Base-by-base conservation (phyloP, 2,797 vertebrate genomes). In the Taenioides sp. region DNA sequence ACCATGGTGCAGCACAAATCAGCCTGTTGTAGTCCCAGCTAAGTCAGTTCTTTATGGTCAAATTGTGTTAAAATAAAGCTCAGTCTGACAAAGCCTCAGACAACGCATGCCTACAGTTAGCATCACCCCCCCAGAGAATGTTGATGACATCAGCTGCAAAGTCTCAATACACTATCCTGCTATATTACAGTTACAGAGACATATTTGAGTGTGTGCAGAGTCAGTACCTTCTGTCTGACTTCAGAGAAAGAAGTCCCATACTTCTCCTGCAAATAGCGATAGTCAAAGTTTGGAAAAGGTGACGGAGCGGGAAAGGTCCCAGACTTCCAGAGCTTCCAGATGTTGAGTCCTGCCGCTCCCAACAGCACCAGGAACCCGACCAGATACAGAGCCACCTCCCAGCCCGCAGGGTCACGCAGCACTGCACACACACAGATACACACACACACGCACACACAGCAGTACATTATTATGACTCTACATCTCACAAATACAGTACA, bases 221-320 rank as follows among this genome's bases (percentile, higher is more conserved):
- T 40, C n/a, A 31, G 6, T 77, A 98, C 98, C 97, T 99, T 97
- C 73, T 90, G 95, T 67, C 92, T 92, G 84, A 91, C 88, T 67
- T 96, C 95, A 0, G 91, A 84, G 71, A 90, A 91, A 1, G 92
- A 94, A 2, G 88, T 95, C 18, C 98, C 97, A 52, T 99, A 99
- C 86, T 99, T 99, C 74, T 96, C 95, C 89, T 98, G 95, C 61
- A 99, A 94, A 87, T 98, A 98, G 10, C 95, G 93, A 86, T 97
- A 97, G 91, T 99, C 96, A 6, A 98, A 99, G 92, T 99, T 99
- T 2, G 98, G 98, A 86, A 97, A 99, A 0, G 98, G 98, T 1
- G 98, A 98, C 0, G 97, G 97, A 0, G 95, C 90, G 0, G 98
- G 96, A 84, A 97, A 99, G 63, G 91, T 93, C 14, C 97, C 97